Evolutionary conservation across 2,797 vertebrate genomes (phyloP).

Genomic region (Alfaro cultratus): DNA sequence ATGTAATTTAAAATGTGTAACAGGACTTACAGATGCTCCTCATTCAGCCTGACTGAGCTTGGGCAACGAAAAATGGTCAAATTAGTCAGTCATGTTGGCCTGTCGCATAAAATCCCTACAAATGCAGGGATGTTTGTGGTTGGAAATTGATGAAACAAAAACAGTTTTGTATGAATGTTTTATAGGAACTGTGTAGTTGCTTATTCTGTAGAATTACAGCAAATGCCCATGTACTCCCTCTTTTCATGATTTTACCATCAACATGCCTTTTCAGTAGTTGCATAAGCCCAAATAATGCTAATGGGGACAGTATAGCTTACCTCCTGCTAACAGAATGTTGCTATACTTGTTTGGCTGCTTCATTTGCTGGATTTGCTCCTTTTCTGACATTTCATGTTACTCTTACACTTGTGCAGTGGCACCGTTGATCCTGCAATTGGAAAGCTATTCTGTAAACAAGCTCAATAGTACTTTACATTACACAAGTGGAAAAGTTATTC

Average conservation of each 20-base stretch:
- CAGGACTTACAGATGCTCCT: neutral
- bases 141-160: neutral
- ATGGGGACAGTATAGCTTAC: slow-evolving; percentile 4
- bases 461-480: slow-evolving; percentile 33
- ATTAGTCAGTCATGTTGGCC: neutral
- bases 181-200: neutral
- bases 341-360: slow-evolving; percentile 25
- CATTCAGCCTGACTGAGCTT: neutral
- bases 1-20: neutral
- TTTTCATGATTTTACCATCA: slow-evolving; percentile 4
- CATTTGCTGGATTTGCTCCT: slow-evolving; percentile 37
- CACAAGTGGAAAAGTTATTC: slow-evolving; percentile 62
- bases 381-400: slow-evolving; percentile 51
- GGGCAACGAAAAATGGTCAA: neutral
- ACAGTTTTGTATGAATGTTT: neutral
- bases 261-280: slow-evolving; percentile 3
- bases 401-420: slow-evolving; percentile 63
- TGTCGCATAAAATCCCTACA: neutral
- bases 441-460: slow-evolving; percentile 4
- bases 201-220: neutral
- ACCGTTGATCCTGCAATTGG: slow-evolving; percentile 9
- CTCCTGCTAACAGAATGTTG: neutral
- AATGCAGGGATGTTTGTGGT: neutral
- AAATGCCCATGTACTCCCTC: slow-evolving; percentile 5
- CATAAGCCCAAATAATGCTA: slow-evolving; percentile 13